Evolutionary conservation across 2,797 vertebrate species (phyloP).

Genomic region (Jordanella pulchra): DNA sequence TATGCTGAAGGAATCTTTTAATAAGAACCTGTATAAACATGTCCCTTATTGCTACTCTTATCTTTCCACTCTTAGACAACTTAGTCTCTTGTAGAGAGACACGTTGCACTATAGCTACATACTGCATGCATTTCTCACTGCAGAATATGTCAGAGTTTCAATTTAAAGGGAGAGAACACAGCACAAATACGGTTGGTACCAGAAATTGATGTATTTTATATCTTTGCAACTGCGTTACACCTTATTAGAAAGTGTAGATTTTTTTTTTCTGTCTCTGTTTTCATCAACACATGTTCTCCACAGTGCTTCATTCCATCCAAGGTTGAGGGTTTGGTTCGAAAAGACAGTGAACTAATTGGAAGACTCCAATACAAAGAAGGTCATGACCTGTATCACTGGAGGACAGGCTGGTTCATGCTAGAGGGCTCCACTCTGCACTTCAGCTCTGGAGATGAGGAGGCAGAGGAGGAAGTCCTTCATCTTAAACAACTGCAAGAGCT

Average conservation of each 20-base stretch:
- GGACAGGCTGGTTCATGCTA: slow-evolving; percentile 90
- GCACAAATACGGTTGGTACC: slow-evolving; percentile 11
- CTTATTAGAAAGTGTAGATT: background rate
- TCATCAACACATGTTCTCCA: background rate
- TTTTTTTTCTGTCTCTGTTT: background rate
- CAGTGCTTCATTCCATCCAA: slow-evolving; percentile 86
- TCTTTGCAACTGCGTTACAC: background rate
- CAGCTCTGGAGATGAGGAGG: slow-evolving; percentile 79
- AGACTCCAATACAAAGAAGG: slow-evolving; percentile 93
- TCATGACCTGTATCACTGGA: slow-evolving; percentile 92
- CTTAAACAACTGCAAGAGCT: slow-evolving; percentile 93
- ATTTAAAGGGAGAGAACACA: slow-evolving; percentile 24
- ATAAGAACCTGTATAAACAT: slow-evolving; percentile 46
- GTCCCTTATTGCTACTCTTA: slow-evolving; percentile 40
- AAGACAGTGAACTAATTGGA: slow-evolving; percentile 88
- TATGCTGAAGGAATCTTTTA: slow-evolving; percentile 44
- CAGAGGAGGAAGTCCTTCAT: slow-evolving; percentile 83
- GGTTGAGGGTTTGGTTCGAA: slow-evolving; percentile 82
- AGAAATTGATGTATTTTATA: slow-evolving; percentile 10
- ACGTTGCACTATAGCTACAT: slow-evolving; percentile 45
- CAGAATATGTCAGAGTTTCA: slow-evolving; percentile 30
- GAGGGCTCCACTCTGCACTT: slow-evolving; percentile 87
- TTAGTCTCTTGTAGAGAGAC: slow-evolving; percentile 43
- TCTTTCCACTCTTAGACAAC: slow-evolving; percentile 52
- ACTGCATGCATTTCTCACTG: slow-evolving; percentile 63